Evolutionary conservation across 2,797 vertebrate genomes (phyloP).

Genomic region (Rhynchotus rufescens): DNA sequence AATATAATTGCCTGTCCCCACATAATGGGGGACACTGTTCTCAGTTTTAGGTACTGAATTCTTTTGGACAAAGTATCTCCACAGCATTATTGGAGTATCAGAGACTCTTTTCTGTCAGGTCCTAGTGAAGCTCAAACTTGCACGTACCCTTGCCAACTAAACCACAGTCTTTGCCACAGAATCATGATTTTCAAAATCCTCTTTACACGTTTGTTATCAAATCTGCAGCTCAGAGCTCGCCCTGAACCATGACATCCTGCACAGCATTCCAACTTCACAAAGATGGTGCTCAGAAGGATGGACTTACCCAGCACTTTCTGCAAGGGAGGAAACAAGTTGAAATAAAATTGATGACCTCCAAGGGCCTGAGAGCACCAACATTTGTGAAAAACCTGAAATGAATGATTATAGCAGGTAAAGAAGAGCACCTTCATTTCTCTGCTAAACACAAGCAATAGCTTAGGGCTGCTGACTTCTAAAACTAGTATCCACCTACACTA

Average conservation of each 20-base stretch:
- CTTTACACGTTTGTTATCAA: not conserved
- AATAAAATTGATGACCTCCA: not conserved
- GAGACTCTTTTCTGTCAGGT: not conserved
- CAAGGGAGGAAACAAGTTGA: not conserved
- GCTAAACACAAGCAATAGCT: not conserved
- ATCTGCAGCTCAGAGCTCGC: not conserved
- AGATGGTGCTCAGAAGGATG: not conserved
- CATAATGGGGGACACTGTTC: not conserved
- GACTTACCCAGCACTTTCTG: not conserved
- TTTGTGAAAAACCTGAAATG: not conserved
- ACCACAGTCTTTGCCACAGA: not conserved
- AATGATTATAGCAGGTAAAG: not conserved
- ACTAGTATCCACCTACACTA: not conserved
- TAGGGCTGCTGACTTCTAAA: not conserved
- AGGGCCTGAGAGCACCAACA: not conserved
- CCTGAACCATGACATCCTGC: not conserved
- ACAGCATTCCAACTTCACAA: not conserved
- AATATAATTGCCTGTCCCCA: not conserved
- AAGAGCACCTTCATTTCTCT: not conserved
- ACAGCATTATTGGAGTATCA: not conserved
- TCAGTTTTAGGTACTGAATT: not conserved
- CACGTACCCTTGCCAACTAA: not conserved
- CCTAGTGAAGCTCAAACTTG: not conserved
- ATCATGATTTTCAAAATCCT: not conserved
- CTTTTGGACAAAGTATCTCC: not conserved